Evolutionary conservation across 2,888 invertebrate genomes (phyloP).

Genomic region (Zhuqinia jingwanae): DNA sequence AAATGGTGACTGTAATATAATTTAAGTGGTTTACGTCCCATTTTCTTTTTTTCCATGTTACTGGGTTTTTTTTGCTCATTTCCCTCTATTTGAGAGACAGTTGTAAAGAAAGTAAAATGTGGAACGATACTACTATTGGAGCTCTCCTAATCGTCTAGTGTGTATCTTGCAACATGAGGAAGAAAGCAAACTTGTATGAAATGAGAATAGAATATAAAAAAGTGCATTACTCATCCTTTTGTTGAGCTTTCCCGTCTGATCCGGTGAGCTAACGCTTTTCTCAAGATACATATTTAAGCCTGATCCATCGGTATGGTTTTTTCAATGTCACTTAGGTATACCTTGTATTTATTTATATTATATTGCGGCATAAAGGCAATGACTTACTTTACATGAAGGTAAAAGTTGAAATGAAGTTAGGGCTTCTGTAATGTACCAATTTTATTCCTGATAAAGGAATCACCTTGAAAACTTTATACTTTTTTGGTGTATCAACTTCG

Average conservation of each 20-base stretch:
- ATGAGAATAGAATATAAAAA: conserved; percentile 19
- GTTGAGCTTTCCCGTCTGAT: background rate
- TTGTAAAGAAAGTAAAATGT: too few relatives aligned
- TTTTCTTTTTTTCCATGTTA: background rate
- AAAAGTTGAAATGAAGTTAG: too few relatives aligned
- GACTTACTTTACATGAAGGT: too few relatives aligned
- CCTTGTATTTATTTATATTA: too few relatives aligned
- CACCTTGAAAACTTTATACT: conserved; percentile 7
- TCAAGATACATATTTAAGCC: too few relatives aligned
- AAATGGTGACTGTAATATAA: conserved; percentile 34
- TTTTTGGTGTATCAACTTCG: background rate
- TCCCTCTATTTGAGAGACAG: too few relatives aligned
- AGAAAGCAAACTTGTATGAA: conserved; percentile 33
- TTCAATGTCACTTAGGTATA: too few relatives aligned
- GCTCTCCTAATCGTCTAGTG: background rate
- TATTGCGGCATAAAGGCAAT: too few relatives aligned
- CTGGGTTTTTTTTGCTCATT: background rate
- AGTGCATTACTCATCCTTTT: background rate
- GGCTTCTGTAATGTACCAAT: too few relatives aligned
- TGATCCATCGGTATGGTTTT: too few relatives aligned
- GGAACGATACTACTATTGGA: too few relatives aligned
- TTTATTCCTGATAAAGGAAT: conserved; percentile 7
- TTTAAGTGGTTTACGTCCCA: conserved; percentile 24
- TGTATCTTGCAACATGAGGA: background rate
- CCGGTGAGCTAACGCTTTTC: too few relatives aligned